Conservation (phyloP, 2,888 invertebrate genomes). For the Lomographa bimaculata region DNA sequence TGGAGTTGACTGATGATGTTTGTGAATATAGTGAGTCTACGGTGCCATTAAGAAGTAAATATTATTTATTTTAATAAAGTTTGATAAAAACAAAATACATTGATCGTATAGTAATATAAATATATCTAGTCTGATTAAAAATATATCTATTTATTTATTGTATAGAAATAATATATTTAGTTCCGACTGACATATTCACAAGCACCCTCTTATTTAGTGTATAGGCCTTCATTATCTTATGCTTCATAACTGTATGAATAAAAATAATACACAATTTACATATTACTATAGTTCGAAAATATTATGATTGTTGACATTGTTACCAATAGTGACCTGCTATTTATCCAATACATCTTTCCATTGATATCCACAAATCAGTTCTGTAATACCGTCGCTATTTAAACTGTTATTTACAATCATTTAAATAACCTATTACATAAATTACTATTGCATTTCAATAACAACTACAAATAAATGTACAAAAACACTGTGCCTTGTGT, state of each 20-base stretch:
- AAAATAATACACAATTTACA: constrained; percentile 59
- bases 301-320: constrained; percentile 35
- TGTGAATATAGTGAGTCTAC: constrained; percentile 42
- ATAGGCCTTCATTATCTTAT: constrained; percentile 79
- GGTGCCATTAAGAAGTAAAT: constrained; percentile 13
- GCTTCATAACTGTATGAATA: constrained; percentile 70
- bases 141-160: no score
- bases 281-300: constrained; percentile 49
- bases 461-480: constrained; percentile 75
- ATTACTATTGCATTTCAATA: constrained; percentile 82
- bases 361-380: constrained; percentile 52
- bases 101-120: background rate
- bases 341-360: constrained; percentile 34
- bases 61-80: constrained; percentile 1
- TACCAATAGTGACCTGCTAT: constrained; percentile 56
- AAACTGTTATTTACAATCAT: constrained; percentile 72
- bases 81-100: background rate
- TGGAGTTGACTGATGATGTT: constrained; percentile 52
- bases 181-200: constrained; percentile 40
- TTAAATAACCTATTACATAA: constrained; percentile 77
- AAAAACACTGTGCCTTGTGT: constrained; percentile 58
- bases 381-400: constrained; percentile 44
- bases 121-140: no score
- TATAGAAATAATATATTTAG: constrained; percentile 1
- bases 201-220: constrained; percentile 57